phyloP scores from a whole-genome alignment of 2,888 invertebrate species.

The Ophion ellenae region DNA sequence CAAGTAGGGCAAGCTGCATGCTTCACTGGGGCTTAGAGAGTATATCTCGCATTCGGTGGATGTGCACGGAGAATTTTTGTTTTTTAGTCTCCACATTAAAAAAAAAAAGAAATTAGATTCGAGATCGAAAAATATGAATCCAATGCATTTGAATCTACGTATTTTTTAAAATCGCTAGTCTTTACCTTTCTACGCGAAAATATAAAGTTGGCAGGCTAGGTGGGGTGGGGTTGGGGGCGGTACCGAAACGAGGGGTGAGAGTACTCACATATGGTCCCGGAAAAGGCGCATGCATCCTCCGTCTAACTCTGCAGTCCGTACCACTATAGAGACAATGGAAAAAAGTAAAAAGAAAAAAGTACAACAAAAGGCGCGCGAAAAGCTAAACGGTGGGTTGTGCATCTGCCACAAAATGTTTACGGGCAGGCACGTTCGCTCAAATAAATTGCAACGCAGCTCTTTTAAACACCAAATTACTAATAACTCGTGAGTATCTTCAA shows the following conservation, averaged over 20 bases:
- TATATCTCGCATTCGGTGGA: background rate
- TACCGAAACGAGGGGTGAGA: conserved; percentile 72
- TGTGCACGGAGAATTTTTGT: background rate
- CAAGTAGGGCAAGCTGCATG: conserved; percentile 21
- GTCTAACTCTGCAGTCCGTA: conserved; percentile 84
- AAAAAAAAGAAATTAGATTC: background rate
- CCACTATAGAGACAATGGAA: conserved; percentile 83
- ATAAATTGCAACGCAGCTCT: conserved; percentile 33
- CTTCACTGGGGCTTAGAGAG: conserved; percentile 4
- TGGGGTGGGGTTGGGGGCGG: background rate
- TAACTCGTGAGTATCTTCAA: background rate
- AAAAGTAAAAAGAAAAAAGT: conserved; percentile 75
- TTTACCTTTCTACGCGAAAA: conserved; percentile 2
- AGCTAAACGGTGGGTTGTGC: conserved; percentile 59
- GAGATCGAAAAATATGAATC: background rate
- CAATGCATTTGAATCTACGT: background rate
- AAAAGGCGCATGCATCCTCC: conserved; percentile 84
- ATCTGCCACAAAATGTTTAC: conserved; percentile 39
- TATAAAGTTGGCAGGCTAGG: background rate
- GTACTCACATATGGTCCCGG: conserved; percentile 84
- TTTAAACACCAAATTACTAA: conserved; percentile 3
- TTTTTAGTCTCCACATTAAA: background rate
- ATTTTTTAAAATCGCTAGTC: background rate
- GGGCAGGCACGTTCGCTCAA: conserved; percentile 59
- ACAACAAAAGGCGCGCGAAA: conserved; percentile 79